Evolutionary conservation across 1,140 invertebrate genomes (phyloP), one percentile per base, ranked within the genome.

Genomic region (Homalodisca vitripennis): DNA sequence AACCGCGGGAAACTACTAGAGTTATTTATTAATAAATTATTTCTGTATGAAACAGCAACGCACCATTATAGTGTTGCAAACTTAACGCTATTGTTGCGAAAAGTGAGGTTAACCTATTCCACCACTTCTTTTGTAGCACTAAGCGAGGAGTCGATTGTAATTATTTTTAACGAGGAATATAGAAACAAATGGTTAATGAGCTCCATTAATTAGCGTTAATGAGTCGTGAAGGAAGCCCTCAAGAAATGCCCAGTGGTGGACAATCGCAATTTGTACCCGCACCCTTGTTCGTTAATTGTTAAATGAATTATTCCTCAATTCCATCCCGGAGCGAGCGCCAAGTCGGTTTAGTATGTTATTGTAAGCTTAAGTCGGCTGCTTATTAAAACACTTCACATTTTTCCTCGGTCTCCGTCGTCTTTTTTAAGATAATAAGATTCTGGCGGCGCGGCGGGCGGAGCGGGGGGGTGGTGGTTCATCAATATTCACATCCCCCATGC

Each of bases 311-410:
- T 46, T 17, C 34, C 12, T 20, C 30, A 13, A 17, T 12, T 13
- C 30, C 31, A 2, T n/a, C n/a, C n/a, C n/a, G n/a, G n/a, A n/a
- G n/a, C n/a, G n/a, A 29, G 55, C 65, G 65, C 48, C 47, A 53
- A 29, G 66, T 53, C 66, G 53, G 53, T 67, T 67, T 48, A 55
- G 29, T 63, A 34, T 68, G 60, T 69, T 69, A 69, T 69, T 69
- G 57, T 69, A 69, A 69, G 68, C 67, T 68, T 71, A 67, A 57
- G 55, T 71, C 53, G 57, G 67, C 57, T 66, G 63, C 66, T 71
- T 71, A 71, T 71, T 71, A 71, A 71, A 71, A 71, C 70, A 71
- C 70, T 71, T 71, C 70, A 71, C 70, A 71, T 71, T 71, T 71
- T 71, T 71, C 67, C 67, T 66, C 70, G 47, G 57, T 68, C 65